These are phyloP conservation scores for Clangula hyemalis DNA, from an alignment of 2,797 vertebrate species.

Conservation along the genomic window DNA sequence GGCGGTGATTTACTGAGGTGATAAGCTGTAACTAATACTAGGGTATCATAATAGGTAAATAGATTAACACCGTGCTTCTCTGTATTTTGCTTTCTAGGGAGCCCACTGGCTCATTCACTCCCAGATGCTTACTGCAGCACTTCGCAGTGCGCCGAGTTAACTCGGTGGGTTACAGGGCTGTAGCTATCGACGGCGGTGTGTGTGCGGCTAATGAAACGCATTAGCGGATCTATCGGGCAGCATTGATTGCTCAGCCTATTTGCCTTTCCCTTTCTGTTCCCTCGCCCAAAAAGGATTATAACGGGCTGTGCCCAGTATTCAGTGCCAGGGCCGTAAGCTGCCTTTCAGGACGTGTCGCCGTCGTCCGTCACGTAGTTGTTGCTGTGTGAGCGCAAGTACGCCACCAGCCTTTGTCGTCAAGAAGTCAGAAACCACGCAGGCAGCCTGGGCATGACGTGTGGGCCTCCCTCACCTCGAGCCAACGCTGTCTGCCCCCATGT, in stretches of 20 bases:
- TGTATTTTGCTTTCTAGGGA: slow-evolving; percentile 74
- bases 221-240: background rate
- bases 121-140: slow-evolving; percentile 33
- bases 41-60: slow-evolving; percentile 88
- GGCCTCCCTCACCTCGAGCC: background rate
- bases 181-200: background rate
- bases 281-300: background rate
- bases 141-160: background rate
- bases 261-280: background rate
- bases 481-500: background rate
- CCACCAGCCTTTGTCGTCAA: background rate
- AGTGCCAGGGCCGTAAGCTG: background rate
- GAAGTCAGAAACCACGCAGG: background rate
- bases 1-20: slow-evolving; percentile 90
- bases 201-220: background rate
- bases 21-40: slow-evolving; percentile 92
- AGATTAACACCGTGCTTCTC: slow-evolving; percentile 65
- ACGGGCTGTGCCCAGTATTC: background rate
- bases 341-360: background rate
- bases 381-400: background rate
- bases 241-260: background rate
- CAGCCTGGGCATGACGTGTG: background rate
- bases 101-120: background rate
- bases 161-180: background rate
- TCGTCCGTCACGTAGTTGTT: background rate